Evolutionary conservation across 2,797 vertebrate genomes (phyloP).

Genomic region (Coranthus polyacanthus): DNA sequence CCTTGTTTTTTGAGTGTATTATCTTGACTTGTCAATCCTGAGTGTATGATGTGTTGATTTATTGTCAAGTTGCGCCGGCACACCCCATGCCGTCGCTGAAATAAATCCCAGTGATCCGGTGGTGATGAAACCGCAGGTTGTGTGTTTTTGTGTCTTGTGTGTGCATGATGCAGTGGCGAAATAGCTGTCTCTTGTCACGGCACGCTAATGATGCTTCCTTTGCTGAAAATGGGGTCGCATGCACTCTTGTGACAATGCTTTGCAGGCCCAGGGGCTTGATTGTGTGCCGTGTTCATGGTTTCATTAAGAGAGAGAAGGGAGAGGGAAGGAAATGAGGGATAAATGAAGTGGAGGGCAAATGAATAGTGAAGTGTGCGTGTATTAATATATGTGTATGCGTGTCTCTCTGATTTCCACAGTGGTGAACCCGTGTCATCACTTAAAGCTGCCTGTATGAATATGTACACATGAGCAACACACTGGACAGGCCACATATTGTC

Average conservation of each 20-base stretch:
- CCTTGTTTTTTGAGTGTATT: constrained; percentile 70
- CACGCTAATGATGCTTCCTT: constrained; percentile 72
- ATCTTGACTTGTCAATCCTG: constrained; percentile 73
- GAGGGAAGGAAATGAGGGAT: constrained; percentile 62
- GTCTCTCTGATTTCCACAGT: constrained; percentile 15
- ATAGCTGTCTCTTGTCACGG: constrained; percentile 60
- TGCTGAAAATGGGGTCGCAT: constrained; percentile 69
- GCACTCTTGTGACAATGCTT: constrained; percentile 65
- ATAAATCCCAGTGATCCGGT: constrained; percentile 81
- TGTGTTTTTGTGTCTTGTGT: constrained; percentile 53
- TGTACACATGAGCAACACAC: constrained; percentile 32
- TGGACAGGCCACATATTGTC: constrained; percentile 67
- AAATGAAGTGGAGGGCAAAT: constrained; percentile 66
- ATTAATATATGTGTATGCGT: constrained; percentile 23
- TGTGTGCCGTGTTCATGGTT: constrained; percentile 64
- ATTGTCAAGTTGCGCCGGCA: constrained; percentile 75
- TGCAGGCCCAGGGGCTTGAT: constrained; percentile 64
- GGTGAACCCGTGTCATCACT: constrained; percentile 10
- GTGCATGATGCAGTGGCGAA: constrained; percentile 13
- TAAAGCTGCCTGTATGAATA: constrained; percentile 18
- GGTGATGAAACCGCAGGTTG: constrained; percentile 75
- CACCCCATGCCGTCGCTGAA: constrained; percentile 67
- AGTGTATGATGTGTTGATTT: constrained; percentile 77
- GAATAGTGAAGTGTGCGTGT: constrained; percentile 42
- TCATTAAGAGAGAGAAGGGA: constrained; percentile 64